Evolutionary conservation across 2,888 invertebrate species (phyloP).

Genomic region (Drosophila helvetica): DNA sequence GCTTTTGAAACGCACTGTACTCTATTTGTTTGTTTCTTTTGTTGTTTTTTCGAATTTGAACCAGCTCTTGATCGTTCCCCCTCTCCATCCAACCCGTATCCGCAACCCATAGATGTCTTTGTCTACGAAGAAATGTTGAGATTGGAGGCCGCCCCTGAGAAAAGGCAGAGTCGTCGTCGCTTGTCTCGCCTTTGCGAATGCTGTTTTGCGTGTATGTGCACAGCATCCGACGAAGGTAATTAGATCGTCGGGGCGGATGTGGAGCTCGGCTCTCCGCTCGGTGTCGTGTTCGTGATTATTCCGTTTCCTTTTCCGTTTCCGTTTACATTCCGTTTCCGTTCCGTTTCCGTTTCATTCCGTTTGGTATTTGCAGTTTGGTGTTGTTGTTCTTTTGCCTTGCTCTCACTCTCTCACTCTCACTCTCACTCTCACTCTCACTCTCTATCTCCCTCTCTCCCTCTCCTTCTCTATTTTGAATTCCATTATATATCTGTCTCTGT

Average conservation of each 20-base stretch:
- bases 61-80: background rate
- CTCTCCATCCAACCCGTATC: background rate
- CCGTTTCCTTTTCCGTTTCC: background rate
- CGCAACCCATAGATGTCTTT: conserved; percentile 1
- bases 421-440: background rate
- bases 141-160: conserved; percentile 38
- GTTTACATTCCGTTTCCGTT: conserved; percentile 1
- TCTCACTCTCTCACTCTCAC: background rate
- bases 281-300: conserved; percentile 20
- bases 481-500: background rate
- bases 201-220: conserved; percentile 57
- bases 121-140: conserved; percentile 18
- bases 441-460: conserved; percentile 2
- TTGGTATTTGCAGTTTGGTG: conserved; percentile 1
- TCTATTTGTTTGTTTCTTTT: background rate
- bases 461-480: background rate
- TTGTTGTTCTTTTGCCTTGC: conserved; percentile 24
- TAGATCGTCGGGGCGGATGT: conserved; percentile 11
- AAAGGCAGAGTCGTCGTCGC: conserved; percentile 9
- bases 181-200: conserved; percentile 30
- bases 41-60: background rate
- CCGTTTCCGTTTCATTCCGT: conserved; percentile 1
- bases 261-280: conserved; percentile 5
- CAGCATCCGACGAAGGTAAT: conserved; percentile 50
- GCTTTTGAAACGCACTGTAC: background rate